Evolutionary conservation across 2,113 vertebrate species (phyloP).

Genomic region (Sterna hirundo): DNA sequence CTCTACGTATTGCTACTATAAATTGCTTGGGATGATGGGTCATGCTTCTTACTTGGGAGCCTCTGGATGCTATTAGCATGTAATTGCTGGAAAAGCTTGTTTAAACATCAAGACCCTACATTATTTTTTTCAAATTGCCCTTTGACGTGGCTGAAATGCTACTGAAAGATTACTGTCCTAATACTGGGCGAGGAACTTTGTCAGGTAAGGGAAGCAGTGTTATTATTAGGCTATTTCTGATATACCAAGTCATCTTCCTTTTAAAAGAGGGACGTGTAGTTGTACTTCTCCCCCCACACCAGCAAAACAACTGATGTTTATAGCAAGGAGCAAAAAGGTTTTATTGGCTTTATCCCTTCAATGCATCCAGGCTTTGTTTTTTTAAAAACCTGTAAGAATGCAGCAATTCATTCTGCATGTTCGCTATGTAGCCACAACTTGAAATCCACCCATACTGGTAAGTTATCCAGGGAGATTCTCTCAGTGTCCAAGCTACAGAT

Average conservation of each 20-base stretch:
- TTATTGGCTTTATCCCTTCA: neutral
- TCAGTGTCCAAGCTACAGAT: rapidly evolving
- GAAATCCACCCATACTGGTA: neutral
- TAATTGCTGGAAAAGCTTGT: constrained; percentile 35
- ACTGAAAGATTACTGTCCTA: neutral
- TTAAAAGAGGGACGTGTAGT: neutral
- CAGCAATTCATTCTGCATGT: neutral
- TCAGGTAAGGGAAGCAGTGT: neutral
- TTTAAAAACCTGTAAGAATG: neutral
- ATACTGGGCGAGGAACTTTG: neutral
- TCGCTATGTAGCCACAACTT: neutral
- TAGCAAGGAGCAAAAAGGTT: neutral
- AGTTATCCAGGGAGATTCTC: neutral
- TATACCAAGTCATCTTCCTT: neutral
- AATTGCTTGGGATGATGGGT: constrained; percentile 2
- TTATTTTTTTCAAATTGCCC: constrained; percentile 7
- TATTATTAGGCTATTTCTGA: neutral
- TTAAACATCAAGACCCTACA: neutral
- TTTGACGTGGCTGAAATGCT: constrained; percentile 29
- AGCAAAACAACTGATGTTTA: neutral
- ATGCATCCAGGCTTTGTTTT: neutral
- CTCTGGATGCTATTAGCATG: constrained; percentile 28
- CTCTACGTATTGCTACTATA: neutral
- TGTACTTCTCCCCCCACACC: neutral
- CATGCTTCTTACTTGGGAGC: neutral